A percentile compares a stretch with the other conserved stretches of the same genome.
Evolutionary conservation across 2,888 invertebrate species (phyloP).

Genomic region (Gnatocerus cornutus): DNA sequence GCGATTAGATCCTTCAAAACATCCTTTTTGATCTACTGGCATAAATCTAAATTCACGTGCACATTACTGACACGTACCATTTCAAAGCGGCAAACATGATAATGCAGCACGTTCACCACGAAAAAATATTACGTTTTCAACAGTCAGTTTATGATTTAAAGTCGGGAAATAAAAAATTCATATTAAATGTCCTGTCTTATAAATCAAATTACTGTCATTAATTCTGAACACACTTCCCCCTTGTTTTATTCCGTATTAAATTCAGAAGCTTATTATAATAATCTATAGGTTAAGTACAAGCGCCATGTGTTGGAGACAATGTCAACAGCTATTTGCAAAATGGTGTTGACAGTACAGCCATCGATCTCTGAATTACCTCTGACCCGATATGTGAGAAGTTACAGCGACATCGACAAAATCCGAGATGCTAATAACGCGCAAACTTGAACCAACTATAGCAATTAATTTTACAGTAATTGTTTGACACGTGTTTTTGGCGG

Average conservation of each 20-base stretch:
- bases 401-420: constrained; percentile 55
- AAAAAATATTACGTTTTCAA: constrained; percentile 45
- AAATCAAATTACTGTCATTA: constrained; percentile 24
- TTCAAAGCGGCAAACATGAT: constrained; percentile 60
- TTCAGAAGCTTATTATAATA: constrained; percentile 25
- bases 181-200: constrained; percentile 2
- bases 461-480: not conserved
- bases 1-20: not conserved
- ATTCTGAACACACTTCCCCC: not conserved
- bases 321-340: constrained; percentile 61
- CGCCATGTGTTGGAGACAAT: constrained; percentile 56
- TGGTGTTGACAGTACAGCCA: constrained; percentile 60
- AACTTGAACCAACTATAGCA: constrained; percentile 6
- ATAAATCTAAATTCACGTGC: constrained; percentile 48
- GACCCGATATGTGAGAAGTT: constrained; percentile 53
- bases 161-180: constrained; percentile 6
- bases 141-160: constrained; percentile 20
- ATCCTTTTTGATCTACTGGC: constrained; percentile 1
- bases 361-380: constrained; percentile 60
- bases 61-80: constrained; percentile 59
- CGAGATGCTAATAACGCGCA: constrained; percentile 29
- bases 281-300: constrained; percentile 35
- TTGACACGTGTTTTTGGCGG: not conserved
- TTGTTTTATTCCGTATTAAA: constrained; percentile 18
- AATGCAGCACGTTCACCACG: constrained; percentile 57